A percentile compares a stretch with the other conserved stretches of the same genome.
Evolutionary conservation across 2,113 vertebrate species (phyloP).

Genomic region (Ahaetulla prasina): DNA sequence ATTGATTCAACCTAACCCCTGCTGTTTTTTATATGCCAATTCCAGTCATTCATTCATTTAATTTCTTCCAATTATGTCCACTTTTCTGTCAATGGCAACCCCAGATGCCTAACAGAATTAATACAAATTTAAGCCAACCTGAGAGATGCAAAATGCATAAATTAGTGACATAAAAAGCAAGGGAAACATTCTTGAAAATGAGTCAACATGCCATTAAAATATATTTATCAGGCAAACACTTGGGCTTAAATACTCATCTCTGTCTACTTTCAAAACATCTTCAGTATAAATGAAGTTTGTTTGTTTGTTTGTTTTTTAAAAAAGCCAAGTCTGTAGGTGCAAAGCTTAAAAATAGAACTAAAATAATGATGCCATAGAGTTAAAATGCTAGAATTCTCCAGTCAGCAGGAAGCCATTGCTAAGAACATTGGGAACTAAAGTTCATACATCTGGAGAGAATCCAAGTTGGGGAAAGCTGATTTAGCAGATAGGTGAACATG

Average conservation of each 20-base stretch:
- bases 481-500: background rate
- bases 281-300: background rate
- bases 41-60: background rate
- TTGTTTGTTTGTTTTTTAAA: background rate
- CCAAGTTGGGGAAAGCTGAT: background rate
- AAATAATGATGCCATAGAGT: background rate
- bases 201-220: background rate
- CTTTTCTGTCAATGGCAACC: background rate
- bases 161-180: background rate
- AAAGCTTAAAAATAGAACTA: background rate
- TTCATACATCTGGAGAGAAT: background rate
- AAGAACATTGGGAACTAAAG: background rate
- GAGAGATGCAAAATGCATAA: background rate
- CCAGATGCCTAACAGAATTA: background rate
- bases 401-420: background rate
- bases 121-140: background rate
- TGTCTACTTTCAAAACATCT: background rate
- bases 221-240: background rate
- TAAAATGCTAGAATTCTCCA: background rate
- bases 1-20: background rate
- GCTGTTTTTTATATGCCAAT: background rate
- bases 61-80: background rate
- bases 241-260: background rate
- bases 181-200: background rate
- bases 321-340: background rate